Percentiles rank a stretch among this genome's conserved stretches.
Evolutionary conservation across 64 coral and sea anemone species (phyloP).

Genomic region (Porites lutea): DNA sequence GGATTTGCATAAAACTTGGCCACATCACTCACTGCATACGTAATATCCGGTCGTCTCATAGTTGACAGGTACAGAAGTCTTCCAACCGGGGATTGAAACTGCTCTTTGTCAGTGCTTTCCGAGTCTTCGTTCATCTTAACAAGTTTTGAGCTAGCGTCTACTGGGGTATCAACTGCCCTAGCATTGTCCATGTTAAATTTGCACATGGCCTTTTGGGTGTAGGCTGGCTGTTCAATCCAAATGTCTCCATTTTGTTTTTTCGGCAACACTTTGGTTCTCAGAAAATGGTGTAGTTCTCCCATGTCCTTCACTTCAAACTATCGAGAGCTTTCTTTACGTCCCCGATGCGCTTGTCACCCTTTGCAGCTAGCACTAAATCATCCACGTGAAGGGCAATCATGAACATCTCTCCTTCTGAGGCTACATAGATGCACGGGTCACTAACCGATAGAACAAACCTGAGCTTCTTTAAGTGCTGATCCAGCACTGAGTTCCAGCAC

Average conservation of each 20-base stretch:
- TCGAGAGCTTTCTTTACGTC: slow-evolving; percentile 23
- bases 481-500: slow-evolving; percentile 67
- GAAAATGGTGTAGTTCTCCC: slow-evolving; percentile 55
- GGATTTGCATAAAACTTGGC: slow-evolving; percentile 42
- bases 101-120: neutral
- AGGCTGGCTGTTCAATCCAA: neutral
- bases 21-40: slow-evolving; percentile 51
- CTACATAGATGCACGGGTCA: slow-evolving; percentile 64
- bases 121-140: neutral
- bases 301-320: slow-evolving; percentile 73
- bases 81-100: slow-evolving; percentile 51
- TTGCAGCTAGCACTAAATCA: slow-evolving; percentile 39
- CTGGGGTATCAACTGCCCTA: slow-evolving; percentile 9
- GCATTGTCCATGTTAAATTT: slow-evolving; percentile 39
- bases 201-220: slow-evolving; percentile 14
- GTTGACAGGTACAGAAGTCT: slow-evolving; percentile 47
- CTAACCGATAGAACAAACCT: neutral
- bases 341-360: slow-evolving; percentile 40
- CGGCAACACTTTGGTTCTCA: no score
- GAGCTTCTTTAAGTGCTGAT: slow-evolving; percentile 26
- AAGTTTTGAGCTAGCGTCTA: slow-evolving; percentile 17
- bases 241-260: no score
- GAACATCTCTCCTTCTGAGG: slow-evolving; percentile 26
- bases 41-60: slow-evolving; percentile 60
- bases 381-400: slow-evolving; percentile 70